Conservation (phyloP, 2,797 vertebrate species). For the Anableps anableps region DNA sequence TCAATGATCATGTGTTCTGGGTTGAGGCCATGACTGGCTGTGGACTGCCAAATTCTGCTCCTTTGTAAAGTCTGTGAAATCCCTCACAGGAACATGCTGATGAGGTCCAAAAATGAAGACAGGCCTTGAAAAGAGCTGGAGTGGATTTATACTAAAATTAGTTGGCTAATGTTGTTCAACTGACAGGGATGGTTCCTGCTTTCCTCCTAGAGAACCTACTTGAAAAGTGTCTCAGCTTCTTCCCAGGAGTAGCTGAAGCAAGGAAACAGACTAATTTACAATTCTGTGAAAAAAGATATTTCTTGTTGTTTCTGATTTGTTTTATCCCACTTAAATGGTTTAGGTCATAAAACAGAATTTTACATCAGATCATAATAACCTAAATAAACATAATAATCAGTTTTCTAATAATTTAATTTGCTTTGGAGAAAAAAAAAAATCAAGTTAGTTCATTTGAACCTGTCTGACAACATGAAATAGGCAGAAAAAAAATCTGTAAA, state of each 20-base stretch:
- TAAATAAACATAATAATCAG: too few relatives aligned
- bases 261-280: neutral
- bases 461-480: too few relatives aligned
- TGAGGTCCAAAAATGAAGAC: neutral
- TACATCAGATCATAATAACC: too few relatives aligned
- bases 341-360: too few relatives aligned
- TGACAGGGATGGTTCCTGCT: neutral
- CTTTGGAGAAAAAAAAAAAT: too few relatives aligned
- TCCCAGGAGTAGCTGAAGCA: neutral
- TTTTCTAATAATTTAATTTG: too few relatives aligned
- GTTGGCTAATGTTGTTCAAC: neutral
- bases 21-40: neutral
- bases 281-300: neutral
- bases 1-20: neutral
- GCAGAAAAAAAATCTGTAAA: too few relatives aligned
- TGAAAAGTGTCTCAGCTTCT: too few relatives aligned
- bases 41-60: neutral
- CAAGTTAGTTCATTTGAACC: too few relatives aligned
- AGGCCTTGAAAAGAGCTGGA: neutral
- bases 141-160: neutral
- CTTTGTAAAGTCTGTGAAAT: neutral
- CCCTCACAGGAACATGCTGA: neutral
- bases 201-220: too few relatives aligned
- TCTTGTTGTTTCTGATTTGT: neutral
- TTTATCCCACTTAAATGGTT: neutral